Evolutionary conservation across 2,888 invertebrate genomes (phyloP), one percentile per base, ranked within the genome.

Genomic region (Cephus spinipes): DNA sequence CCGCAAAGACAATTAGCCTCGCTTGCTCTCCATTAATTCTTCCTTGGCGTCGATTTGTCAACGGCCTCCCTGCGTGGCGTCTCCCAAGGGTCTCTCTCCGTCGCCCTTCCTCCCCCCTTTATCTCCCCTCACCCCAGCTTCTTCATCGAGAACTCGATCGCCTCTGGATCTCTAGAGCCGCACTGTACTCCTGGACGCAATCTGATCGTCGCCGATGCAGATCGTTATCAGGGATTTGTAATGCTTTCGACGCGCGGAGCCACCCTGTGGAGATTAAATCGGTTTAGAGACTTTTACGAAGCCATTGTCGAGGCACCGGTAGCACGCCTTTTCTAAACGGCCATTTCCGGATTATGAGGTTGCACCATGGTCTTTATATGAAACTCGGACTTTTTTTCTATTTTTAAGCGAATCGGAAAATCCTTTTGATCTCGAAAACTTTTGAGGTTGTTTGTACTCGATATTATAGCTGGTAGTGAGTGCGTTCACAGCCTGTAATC

Each of bases 401-500:
- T 11, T 40, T 40, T 23, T 23, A 40, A 23, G 15, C 23, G 15
- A 40, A 23, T 9, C 55, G 9, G 23, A 55, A 55, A 23, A 55
- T 9, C 2, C 23, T 40, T 6, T 9, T 9, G 55, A 55, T 55
- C 55, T 55, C 71, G 40, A 81, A 81, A 84, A 87, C 83, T 89
- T 88, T 88, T 89, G 85, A 80, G 78, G 79, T 81, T 79, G 89
- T 85, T 87, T 89, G 87, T 89, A 89, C 88, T 85, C 84, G 85
- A 88, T 86, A 89, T 89, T 88, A 88, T 86, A 87, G 85, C 86
- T 85, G 87, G 86, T 86, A 87, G 87, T 88, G 87, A 87, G 85
- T 85, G 85, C 84, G 84, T 86, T 84, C 86, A 83, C 82, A 83
- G 88, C 86, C 90, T 90, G 88, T 90, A 90, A 90, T 90, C 89